Evolutionary conservation across 92 coral and sea anemone genomes (phyloP), one percentile per base, ranked within the genome.

Genomic region (Bergia sp.): DNA sequence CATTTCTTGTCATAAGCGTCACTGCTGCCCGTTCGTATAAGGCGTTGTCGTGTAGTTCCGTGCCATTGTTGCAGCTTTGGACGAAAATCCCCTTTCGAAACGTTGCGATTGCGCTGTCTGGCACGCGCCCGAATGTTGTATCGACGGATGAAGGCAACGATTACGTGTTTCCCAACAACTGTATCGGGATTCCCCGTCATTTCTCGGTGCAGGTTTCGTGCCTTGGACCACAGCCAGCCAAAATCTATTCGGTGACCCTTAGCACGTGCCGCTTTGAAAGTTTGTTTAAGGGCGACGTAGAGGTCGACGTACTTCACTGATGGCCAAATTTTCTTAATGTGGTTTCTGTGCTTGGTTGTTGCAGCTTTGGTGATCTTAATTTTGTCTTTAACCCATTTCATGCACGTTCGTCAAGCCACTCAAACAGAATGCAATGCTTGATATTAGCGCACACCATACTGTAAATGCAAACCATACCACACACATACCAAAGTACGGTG

Each of bases 171-270:
- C 40, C 83, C 67, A 23, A 38, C 41, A 79, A 47, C 83, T 79
- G 67, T 44, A 79, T 79, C 83, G 45, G 66, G 66, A 79, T 79
- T 50, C 37, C 83, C 45, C 65, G 69, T 79, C 83, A 79, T 49
- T 79, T 79, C 41, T 50, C 43, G 65, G 83, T 79, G 43, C 83
- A 79, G 83, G 42, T 47, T 50, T 50, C 42, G 69, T 47, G 38
- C 83, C 37, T 79, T 79, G 21, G 83, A 79, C 69, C 83, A 79
- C 42, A 79, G 44, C 83, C 83, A 79, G 37, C 67, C 67, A 79
- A 79, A 79, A 79, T 79, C 67, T n/a, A 79, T 37, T 45, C 44
- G 43, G 45, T 79, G 67, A 8, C 83, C 83, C 45, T 79, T 79
- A 50, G 83, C 67, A 29, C 69, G 83, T 79, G 69, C 69, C 83